These are phyloP conservation scores for Thunnus maccoyii DNA, from an alignment of 2,113 vertebrate genomes.

Conservation along the genomic window DNA sequence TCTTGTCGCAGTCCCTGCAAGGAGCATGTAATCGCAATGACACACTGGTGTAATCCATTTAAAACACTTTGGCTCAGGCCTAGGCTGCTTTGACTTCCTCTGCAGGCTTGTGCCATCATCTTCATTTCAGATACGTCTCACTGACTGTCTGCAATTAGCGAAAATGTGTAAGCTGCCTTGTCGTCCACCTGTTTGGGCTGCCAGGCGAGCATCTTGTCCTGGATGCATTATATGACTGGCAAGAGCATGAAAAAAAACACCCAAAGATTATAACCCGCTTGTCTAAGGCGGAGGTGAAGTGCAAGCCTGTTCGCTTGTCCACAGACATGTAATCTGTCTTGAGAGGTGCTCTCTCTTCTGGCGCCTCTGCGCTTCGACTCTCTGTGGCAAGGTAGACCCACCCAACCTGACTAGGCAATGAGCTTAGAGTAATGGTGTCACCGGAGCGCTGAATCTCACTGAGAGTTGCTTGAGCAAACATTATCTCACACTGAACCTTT, in stretches of 20 bases:
- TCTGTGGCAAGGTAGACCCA: slow-evolving; percentile 52
- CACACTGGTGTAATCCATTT: slow-evolving; percentile 86
- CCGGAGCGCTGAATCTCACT: slow-evolving; percentile 69
- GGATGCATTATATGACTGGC: slow-evolving; percentile 67
- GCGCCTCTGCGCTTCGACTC: slow-evolving; percentile 57
- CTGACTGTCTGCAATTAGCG: slow-evolving; percentile 74
- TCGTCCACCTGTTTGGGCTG: slow-evolving; percentile 72
- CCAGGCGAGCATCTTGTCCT: slow-evolving; percentile 56
- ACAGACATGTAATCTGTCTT: slow-evolving; percentile 75
- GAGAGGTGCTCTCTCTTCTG: slow-evolving; percentile 68
- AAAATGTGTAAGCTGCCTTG: slow-evolving; percentile 64
- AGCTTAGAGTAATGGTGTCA: slow-evolving; percentile 77
- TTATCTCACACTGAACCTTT: slow-evolving; percentile 69
- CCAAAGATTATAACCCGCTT: slow-evolving; percentile 67
- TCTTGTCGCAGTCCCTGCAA: slow-evolving; percentile 77
- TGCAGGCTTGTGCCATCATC: slow-evolving; percentile 67
- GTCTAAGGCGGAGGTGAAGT: slow-evolving; percentile 67
- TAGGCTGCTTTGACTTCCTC: slow-evolving; percentile 75
- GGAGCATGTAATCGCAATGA: slow-evolving; percentile 84
- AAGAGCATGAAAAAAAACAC: slow-evolving; percentile 14
- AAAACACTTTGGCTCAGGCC: slow-evolving; percentile 81
- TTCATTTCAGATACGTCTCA: slow-evolving; percentile 71
- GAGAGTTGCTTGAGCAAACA: slow-evolving; percentile 77
- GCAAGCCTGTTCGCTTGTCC: slow-evolving; percentile 63
- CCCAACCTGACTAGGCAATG: slow-evolving; percentile 69